A percentile compares a stretch with the other conserved stretches of the same genome.
Evolutionary conservation across 1,140 invertebrate genomes (phyloP).

Genomic region (Metopolophium dirhodum): DNA sequence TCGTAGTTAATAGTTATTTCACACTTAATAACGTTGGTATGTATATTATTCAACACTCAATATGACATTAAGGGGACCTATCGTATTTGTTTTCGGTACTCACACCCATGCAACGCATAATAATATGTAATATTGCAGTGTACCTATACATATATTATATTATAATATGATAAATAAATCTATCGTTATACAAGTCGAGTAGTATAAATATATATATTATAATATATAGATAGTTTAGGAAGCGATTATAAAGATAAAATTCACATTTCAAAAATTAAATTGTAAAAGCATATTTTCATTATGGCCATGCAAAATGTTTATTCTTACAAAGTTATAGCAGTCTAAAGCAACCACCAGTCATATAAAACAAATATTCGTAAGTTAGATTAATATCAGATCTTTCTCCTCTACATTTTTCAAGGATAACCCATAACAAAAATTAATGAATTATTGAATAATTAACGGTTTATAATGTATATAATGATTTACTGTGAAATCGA

Average conservation of each 20-base stretch:
- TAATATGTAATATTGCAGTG: no score
- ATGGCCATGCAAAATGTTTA: not conserved
- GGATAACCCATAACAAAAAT: not conserved
- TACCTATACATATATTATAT: no score
- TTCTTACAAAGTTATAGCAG: not conserved
- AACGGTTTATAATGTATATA: not conserved
- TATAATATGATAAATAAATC: not conserved
- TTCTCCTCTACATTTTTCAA: not conserved
- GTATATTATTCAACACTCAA: not conserved
- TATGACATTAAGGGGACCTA: not conserved
- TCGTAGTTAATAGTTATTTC: not conserved
- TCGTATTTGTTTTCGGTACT: not conserved
- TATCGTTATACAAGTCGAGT: not conserved
- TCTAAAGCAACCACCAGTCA: not conserved
- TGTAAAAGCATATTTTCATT: not conserved
- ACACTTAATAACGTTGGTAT: not conserved
- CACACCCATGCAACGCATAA: not conserved
- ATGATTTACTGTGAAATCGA: not conserved
- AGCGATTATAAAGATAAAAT: not conserved
- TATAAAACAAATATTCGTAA: not conserved
- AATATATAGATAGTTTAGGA: not conserved
- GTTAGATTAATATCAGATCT: not conserved
- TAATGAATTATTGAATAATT: not conserved
- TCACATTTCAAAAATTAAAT: not conserved
- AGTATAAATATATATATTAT: not conserved